A percentile compares a stretch with the other conserved stretches of the same genome.
These are phyloP conservation scores for Lacanobia wlatinum DNA, from an alignment of 2,888 invertebrate species.

Conservation along the genomic window DNA sequence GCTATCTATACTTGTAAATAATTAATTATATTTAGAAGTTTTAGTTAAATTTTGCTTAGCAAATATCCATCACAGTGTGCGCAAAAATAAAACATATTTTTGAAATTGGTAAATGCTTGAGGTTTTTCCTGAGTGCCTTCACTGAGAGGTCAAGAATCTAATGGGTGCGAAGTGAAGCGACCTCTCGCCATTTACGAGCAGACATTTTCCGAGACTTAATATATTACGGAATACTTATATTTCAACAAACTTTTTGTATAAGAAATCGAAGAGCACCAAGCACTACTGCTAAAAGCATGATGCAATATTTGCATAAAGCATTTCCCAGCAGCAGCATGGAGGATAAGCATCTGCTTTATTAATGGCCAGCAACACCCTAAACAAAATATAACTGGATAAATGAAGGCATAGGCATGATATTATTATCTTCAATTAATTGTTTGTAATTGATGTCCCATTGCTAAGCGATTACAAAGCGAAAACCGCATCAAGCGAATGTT, in stretches of 20 bases:
- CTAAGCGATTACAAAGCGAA: conserved; percentile 37
- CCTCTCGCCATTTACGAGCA: neutral
- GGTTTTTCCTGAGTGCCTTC: neutral
- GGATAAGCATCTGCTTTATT: too few relatives aligned
- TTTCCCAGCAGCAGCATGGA: neutral
- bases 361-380: neutral
- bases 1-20: neutral
- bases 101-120: neutral
- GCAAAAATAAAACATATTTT: neutral
- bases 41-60: neutral
- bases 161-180: neutral
- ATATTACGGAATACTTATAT: neutral
- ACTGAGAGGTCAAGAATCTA: neutral
- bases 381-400: neutral
- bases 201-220: neutral
- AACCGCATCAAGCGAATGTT: conserved; percentile 37
- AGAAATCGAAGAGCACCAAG: neutral
- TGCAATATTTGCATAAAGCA: neutral
- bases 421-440: neutral
- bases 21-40: neutral
- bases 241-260: neutral
- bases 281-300: neutral
- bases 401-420: neutral
- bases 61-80: neutral
- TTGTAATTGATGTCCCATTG: neutral